A percentile compares a stretch with the other conserved stretches of the same genome.
Conservation (phyloP, 2,797 vertebrate genomes). For the Hoplostethus mediterraneus region DNA sequence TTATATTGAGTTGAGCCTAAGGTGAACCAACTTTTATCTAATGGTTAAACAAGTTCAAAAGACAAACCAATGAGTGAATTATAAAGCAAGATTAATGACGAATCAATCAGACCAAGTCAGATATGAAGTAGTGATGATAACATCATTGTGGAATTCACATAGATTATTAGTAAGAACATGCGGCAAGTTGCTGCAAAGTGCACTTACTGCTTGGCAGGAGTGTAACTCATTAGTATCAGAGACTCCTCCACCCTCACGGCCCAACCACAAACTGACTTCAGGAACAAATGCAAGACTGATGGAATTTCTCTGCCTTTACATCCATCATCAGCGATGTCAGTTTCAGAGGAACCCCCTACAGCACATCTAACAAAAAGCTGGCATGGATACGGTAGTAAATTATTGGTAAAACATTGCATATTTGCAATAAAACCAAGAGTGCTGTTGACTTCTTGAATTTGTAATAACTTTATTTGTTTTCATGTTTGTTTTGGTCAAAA, state of each 20-base stretch:
- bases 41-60: too few species aligned
- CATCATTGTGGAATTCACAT: not conserved
- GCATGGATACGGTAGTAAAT: not conserved
- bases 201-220: slow-evolving; percentile 28
- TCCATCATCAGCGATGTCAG: slow-evolving; percentile 13
- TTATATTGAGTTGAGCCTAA: too few species aligned
- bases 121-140: slow-evolving; percentile 15
- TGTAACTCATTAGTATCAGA: slow-evolving; percentile 37
- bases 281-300: slow-evolving; percentile 35
- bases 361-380: slow-evolving; percentile 22
- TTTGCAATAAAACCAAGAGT: too few species aligned
- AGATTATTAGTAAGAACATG: not conserved
- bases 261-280: slow-evolving; percentile 37
- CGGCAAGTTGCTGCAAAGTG: slow-evolving; percentile 35
- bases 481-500: too few species aligned
- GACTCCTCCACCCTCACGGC: slow-evolving; percentile 47
- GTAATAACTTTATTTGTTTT: too few species aligned
- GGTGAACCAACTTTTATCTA: too few species aligned
- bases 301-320: slow-evolving; percentile 46
- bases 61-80: too few species aligned
- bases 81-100: not conserved
- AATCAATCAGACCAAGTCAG: slow-evolving; percentile 1
- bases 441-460: too few species aligned
- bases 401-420: not conserved
- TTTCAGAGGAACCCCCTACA: slow-evolving; percentile 36